Base-by-base conservation (phyloP, 2,797 vertebrate species). In the Pachyuromys duprasi region DNA sequence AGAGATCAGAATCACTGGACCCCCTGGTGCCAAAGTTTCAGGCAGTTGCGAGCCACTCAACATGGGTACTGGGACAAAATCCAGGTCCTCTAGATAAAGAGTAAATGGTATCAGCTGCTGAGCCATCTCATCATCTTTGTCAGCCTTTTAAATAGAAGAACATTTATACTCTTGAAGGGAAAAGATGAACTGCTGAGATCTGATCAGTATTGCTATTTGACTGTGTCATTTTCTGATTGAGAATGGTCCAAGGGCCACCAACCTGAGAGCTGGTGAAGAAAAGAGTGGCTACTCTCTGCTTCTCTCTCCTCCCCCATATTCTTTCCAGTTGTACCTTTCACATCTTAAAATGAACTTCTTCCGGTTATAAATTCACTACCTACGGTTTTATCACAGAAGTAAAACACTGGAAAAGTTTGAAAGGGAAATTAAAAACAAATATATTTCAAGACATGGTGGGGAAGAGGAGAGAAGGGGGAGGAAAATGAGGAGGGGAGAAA, bases 301-400 rank as follows among this genome's bases (percentile, higher is more conserved):
- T 70, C 3, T 5, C 6, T 89, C 28, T 53, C 57, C 31, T 65
- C 57, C 53, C 8, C 18, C 49, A 39, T 31, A 28, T 75, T 45
- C 45, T 20, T 53, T 86, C 53, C 55, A 78, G n/a, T 82, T 76
- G 79, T 28, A 78, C 26, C 57, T 42, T 81, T 53, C 55, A 76
- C 18, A 80, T 83, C 93, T 89, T 78, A 90, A 93, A 33, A 26
- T 60, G 45, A 76, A 89, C 89, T 95, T 26, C 82, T 93, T 93
- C 79, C 72, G 62, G 65, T 57, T 20, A 80, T 86, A 70, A 96
- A 93, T 24, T 92, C 33, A 74, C 0, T 60, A 49, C 72, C 26
- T 78, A 80, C 57, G 42, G 79, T 96, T 55, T 89, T 94, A 94
- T 96, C 88, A 69, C 83, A 94, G 81, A 13, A 83, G 31, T 70